phyloP scores from a whole-genome alignment of 2,888 invertebrate genomes.

The Ophraella communa region DNA sequence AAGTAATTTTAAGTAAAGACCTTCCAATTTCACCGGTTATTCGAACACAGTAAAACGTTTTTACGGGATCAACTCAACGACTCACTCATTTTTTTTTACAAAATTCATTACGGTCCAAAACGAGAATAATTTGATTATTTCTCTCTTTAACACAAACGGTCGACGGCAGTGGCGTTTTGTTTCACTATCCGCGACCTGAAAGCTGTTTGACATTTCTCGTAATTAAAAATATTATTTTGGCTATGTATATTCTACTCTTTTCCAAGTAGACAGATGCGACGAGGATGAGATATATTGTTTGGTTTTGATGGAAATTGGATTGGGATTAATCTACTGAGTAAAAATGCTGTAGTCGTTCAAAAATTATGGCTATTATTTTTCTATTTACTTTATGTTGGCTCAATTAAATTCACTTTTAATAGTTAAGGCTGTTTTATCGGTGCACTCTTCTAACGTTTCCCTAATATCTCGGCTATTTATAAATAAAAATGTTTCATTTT shows the following conservation, averaged over 20 bases:
- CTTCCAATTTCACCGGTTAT: not conserved
- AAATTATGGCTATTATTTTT: too few relatives aligned
- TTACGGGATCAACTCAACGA: not conserved
- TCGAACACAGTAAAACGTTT: not conserved
- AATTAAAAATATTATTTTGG: conserved; percentile 19
- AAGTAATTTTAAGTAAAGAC: not conserved
- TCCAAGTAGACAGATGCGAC: conserved; percentile 8
- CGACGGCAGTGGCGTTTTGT: conserved; percentile 3
- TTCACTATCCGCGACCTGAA: conserved; percentile 5
- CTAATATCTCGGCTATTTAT: too few relatives aligned
- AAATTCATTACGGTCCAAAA: conserved; percentile 18
- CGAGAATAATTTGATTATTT: conserved; percentile 23
- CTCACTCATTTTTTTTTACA: conserved; percentile 11
- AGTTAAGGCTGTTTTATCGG: too few relatives aligned
- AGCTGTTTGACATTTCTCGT: conserved; percentile 20
- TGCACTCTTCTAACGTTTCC: too few relatives aligned
- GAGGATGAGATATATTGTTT: conserved; percentile 1
- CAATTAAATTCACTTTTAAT: too few relatives aligned
- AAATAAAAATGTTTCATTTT: too few relatives aligned
- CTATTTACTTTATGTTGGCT: too few relatives aligned
- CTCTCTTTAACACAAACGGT: conserved; percentile 9
- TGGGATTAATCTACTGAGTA: conserved; percentile 6
- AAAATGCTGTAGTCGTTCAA: not conserved
- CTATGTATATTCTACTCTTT: conserved; percentile 2
- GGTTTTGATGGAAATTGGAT: conserved; percentile 14